Base-by-base conservation (phyloP, 2,113 vertebrate species). In the Vanacampus margaritifer region DNA sequence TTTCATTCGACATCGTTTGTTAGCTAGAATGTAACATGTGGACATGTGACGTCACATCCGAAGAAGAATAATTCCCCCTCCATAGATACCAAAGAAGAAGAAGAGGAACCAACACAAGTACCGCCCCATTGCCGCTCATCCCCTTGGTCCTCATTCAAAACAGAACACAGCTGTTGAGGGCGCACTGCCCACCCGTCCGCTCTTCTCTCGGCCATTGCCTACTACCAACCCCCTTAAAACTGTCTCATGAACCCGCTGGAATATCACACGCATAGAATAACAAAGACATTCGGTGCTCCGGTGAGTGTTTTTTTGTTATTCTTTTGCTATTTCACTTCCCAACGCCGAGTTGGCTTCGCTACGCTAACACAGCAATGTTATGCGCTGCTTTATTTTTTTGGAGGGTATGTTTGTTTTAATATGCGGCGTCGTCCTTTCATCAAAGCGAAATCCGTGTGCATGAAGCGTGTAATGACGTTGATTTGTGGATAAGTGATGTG, bases 121-220 rank as follows among this genome's bases (percentile, higher is more conserved):
- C 87, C 87, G 81, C 87, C 87, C 79, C 69, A 35, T 6, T 16
- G 53, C 69, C 64, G 68, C 59, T 69, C 66, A 63, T 53, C 77
- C 79, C 67, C 73, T 80, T 53, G 8, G 69, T 41, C 71, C 83
- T 84, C 90, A 89, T 88, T 89, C 87, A 88, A 89, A 90, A 90
- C 88, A 91, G 63, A 87, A 71, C 89, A 87, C 90, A 91, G 90
- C 89, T 90, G 89, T 88, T 86, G 82, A 66, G 63, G 74, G 68
- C 62, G 68, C 80, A 69, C 57, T 77, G 84, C 78, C 65, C 54
- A 26, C 54, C 54, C 26, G 14, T 16, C 2, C 24, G 12, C 12
- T 54, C 51, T 12, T 12, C 59, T 62, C 35, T 35, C 60, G 51
- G n/a, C 72, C 68, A 68, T 75, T 72, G 73, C 75, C 43, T 61